Conservation (phyloP, 2,888 invertebrate species). For the Rhingia rostrata region DNA sequence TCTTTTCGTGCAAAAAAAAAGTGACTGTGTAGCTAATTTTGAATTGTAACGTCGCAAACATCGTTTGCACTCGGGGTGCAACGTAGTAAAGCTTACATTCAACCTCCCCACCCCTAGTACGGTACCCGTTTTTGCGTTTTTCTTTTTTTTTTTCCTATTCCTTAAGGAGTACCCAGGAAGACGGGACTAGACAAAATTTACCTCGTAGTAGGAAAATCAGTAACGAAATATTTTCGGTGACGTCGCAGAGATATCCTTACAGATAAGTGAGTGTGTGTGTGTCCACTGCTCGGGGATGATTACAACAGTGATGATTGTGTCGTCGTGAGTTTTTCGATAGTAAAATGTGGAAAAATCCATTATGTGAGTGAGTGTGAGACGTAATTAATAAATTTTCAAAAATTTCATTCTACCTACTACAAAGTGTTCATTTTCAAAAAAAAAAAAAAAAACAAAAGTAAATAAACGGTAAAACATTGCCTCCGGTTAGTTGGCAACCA, state of each 20-base stretch:
- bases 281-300: slow-evolving; percentile 59
- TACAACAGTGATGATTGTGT: slow-evolving; percentile 66
- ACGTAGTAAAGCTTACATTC: slow-evolving; percentile 54
- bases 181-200: slow-evolving; percentile 23
- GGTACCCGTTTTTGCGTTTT: slow-evolving; percentile 55
- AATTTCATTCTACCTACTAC: slow-evolving; percentile 41
- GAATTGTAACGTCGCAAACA: slow-evolving; percentile 8
- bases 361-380: slow-evolving; percentile 46
- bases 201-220: slow-evolving; percentile 41
- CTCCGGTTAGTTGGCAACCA: slow-evolving; percentile 66
- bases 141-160: slow-evolving; percentile 24
- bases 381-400: slow-evolving; percentile 4
- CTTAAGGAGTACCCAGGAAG: slow-evolving; percentile 18
- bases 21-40: slow-evolving; percentile 4
- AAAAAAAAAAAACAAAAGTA: slow-evolving; percentile 2
- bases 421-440: slow-evolving; percentile 61
- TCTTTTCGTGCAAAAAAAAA: not conserved
- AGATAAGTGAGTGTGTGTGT: slow-evolving; percentile 31
- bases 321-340: slow-evolving; percentile 20
- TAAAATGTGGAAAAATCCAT: slow-evolving; percentile 11
- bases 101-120: slow-evolving; percentile 23
- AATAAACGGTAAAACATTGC: slow-evolving; percentile 25
- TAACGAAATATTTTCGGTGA: slow-evolving; percentile 64
- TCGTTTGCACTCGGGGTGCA: slow-evolving; percentile 28
- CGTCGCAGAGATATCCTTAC: slow-evolving; percentile 54